phyloP scores from a whole-genome alignment of 2,888 invertebrate genomes.

The Callyntrura guangdongensis region DNA sequence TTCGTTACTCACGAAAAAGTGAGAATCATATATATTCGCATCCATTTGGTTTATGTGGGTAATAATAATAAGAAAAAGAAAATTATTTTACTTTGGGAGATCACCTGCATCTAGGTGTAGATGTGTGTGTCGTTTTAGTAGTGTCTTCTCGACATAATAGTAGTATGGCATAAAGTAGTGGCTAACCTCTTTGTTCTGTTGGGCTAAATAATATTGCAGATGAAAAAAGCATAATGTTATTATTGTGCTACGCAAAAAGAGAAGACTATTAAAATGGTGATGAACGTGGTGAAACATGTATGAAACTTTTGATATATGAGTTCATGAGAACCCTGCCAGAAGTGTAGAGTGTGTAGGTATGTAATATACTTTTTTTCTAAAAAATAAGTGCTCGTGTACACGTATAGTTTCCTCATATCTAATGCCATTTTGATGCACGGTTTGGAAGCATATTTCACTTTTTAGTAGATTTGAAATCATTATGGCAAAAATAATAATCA shows the following conservation, averaged over 20 bases:
- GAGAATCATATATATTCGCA: constrained; percentile 69
- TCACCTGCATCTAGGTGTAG: neutral
- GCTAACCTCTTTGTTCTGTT: constrained; percentile 65
- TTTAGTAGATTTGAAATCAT: constrained; percentile 74
- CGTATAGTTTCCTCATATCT: constrained; percentile 31
- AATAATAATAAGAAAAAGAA: constrained; percentile 48
- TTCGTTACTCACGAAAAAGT: constrained; percentile 79
- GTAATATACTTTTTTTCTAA: neutral
- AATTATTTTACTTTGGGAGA: constrained; percentile 64
- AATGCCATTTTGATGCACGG: constrained; percentile 67
- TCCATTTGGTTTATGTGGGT: constrained; percentile 5
- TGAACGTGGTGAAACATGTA: constrained; percentile 61
- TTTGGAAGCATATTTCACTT: constrained; percentile 60
- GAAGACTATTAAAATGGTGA: constrained; percentile 36
- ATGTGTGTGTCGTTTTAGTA: neutral
- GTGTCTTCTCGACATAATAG: neutral
- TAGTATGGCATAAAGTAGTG: neutral
- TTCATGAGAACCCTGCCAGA: constrained; percentile 70
- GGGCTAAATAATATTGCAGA: constrained; percentile 66
- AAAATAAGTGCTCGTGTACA: neutral
- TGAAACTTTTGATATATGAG: constrained; percentile 76
- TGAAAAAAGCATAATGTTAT: constrained; percentile 14
- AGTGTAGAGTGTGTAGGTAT: constrained; percentile 30
- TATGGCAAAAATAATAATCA: constrained; percentile 79
- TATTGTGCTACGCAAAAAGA: constrained; percentile 14